Base-by-base conservation (phyloP, 2,113 vertebrate genomes). In the Lamprotornis superbus region DNA sequence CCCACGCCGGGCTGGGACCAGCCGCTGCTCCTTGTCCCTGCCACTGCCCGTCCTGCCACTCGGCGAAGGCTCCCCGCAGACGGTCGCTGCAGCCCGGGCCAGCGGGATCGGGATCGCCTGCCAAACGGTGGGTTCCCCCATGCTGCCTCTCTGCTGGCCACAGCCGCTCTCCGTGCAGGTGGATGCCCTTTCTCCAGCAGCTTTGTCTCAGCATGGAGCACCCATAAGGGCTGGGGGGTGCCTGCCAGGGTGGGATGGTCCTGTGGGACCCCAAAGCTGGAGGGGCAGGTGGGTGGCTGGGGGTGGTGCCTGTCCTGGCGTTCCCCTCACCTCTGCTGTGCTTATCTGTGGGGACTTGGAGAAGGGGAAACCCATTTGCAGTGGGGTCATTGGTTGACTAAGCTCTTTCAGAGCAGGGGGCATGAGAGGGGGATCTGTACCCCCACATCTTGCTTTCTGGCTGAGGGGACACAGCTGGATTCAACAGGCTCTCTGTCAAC, bases 321-420 rank as follows among this genome's bases (percentile, higher is more conserved):
- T 76, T 70, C 15, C 35, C 6, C 30, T 93, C 0, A 2, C 33
- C 53, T 79, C 49, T 4, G 3, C 49, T 49, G 13, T 69, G 90
- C 40, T 84, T 89, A 6, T 68, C 52, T 4, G 3, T 0, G 2
- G 21, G 35, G 14, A 30, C 22, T 31, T 57, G 40, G 64, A 59
- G 59, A 83, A 63, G 21, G 70, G 52, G 31, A 73, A 85, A 6
- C 18, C 49, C 84, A 49, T 39, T 82, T 9, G 1, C 28, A 46
- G 28, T 4, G 25, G n/a, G 10, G 7, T 76, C 1, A 0, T 19
- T 0, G 0, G 24, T 30, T 78, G 52, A 35, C n/a, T 31, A 55
- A 50, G 39, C 47, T 77, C 1, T 1, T 40, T 7, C 30, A 71
- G 31, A 50, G 19, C 39, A 40, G 39, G 23, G 33, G 24, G 15